phyloP scores from a whole-genome alignment of 2,797 vertebrate genomes.

The Phataginus tetradactyla region DNA sequence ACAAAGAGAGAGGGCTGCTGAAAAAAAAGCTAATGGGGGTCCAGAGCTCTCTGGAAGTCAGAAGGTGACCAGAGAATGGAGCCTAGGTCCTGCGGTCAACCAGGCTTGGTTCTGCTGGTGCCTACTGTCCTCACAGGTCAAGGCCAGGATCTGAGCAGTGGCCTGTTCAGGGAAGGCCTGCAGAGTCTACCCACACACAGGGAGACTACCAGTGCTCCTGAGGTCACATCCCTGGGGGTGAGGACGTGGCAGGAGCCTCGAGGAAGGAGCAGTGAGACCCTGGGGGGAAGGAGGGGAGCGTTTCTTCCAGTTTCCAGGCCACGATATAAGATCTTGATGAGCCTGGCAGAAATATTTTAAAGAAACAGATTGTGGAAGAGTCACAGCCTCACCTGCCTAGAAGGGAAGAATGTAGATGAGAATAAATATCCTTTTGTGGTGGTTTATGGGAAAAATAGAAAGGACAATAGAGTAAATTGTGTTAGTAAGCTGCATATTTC shows the following conservation, averaged over 20 bases:
- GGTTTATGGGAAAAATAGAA: background rate
- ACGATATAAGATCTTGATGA: background rate
- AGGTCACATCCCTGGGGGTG: background rate
- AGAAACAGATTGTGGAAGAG: background rate
- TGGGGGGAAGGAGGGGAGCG: background rate
- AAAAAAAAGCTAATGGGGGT: background rate
- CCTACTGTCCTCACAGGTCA: background rate
- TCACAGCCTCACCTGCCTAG: background rate
- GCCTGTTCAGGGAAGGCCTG: background rate
- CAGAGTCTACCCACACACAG: background rate
- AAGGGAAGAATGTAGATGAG: background rate
- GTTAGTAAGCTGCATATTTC: background rate
- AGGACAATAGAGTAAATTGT: background rate
- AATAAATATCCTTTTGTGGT: background rate
- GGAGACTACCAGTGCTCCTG: background rate
- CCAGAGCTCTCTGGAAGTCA: background rate
- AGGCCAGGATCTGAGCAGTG: background rate
- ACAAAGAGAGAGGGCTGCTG: background rate
- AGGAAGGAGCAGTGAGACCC: rapidly evolving
- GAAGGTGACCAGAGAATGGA: background rate
- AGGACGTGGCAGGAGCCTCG: background rate
- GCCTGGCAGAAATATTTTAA: background rate
- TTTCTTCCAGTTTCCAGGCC: background rate
- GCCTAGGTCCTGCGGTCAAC: background rate
- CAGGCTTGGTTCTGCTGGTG: background rate